Evolutionary conservation across 2,113 vertebrate species (phyloP), one percentile per base, ranked within the genome.

Genomic region (Pangasianodon hypophthalmus): DNA sequence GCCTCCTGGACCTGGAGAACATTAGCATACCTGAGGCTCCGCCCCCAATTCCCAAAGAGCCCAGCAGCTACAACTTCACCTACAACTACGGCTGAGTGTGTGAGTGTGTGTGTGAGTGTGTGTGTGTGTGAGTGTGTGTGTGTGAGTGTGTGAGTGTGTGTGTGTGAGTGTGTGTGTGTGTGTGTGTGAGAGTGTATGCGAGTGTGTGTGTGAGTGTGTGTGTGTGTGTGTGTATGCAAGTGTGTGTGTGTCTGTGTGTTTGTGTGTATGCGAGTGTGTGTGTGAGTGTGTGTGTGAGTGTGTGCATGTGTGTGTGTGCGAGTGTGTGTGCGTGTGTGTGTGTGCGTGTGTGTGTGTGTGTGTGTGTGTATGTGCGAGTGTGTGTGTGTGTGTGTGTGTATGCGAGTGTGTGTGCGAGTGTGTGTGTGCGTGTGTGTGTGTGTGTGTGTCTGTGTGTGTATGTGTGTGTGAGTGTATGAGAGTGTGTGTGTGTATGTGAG

Each of bases 41-140:
- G 0, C 98, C 98, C 4, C 98, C 98, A 0, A 96, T 99, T 87
- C 98, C 98, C 73, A 98, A 97, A 93, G 98, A 99, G 95, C 98
- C 98, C 92, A 99, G 98, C 97, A 98, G 97, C 83, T 99, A 99
- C 58, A 98, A 99, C 94, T 99, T 99, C 80, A 97, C 97, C 91
- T 99, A 99, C 92, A 98, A 98, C 95, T 99, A 99, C 19, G 97
- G 97, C 94, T 99, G 97, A 99, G 48, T 44, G 37, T 69, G 14
- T 67, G 60, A 64, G 26, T 62, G 64, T 44, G 50, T 73, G 71
- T 92, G 92, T 93, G 5, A 46, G 86, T 69, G 29, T 67, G 85
- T 82, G 69, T 89, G 89, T 62, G 87, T 89, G 90, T 91, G 92
- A 85, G 83, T 88, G 90, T 91, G 75, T 85, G 62, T 91, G 90